Percentiles rank a stretch among this genome's conserved stretches.
Evolutionary conservation across 1,140 invertebrate species (phyloP).

Genomic region (Listronotus bonariensis): DNA sequence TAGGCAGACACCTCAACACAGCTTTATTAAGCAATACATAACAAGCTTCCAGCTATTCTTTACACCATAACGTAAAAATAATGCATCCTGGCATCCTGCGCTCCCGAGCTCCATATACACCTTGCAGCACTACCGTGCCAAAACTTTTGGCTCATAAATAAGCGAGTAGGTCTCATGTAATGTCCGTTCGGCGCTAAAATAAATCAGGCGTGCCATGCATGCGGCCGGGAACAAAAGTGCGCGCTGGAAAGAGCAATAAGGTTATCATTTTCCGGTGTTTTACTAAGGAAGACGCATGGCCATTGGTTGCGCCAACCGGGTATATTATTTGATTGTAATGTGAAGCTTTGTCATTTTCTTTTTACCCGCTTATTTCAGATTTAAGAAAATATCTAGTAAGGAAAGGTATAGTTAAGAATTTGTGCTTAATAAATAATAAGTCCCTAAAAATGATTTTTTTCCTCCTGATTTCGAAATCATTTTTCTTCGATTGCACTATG

Average conservation of each 20-base stretch:
- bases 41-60: neutral
- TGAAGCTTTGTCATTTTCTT: conserved; percentile 1
- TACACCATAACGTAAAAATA: conserved; percentile 16
- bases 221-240: conserved; percentile 41
- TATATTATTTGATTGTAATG: conserved; percentile 33
- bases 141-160: conserved; percentile 44
- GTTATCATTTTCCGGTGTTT: conserved; percentile 52
- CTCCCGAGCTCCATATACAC: conserved; percentile 19
- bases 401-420: no score
- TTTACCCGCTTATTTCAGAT: neutral
- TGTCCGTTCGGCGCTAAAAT: conserved; percentile 46
- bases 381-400: no score
- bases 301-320: conserved; percentile 30
- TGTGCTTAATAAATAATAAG: no score
- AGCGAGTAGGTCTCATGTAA: conserved; percentile 43
- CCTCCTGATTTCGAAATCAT: no score
- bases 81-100: conserved; percentile 11
- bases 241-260: conserved; percentile 48
- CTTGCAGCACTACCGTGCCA: conserved; percentile 31
- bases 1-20: neutral
- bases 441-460: no score
- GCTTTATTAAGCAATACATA: conserved; percentile 10
- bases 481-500: no score
- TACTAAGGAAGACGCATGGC: conserved; percentile 49
- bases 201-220: conserved; percentile 48